Percentiles rank a stretch among this genome's conserved stretches.
These are phyloP conservation scores for Unio delphinus DNA, from an alignment of 2,888 invertebrate species.

Conservation along the genomic window DNA sequence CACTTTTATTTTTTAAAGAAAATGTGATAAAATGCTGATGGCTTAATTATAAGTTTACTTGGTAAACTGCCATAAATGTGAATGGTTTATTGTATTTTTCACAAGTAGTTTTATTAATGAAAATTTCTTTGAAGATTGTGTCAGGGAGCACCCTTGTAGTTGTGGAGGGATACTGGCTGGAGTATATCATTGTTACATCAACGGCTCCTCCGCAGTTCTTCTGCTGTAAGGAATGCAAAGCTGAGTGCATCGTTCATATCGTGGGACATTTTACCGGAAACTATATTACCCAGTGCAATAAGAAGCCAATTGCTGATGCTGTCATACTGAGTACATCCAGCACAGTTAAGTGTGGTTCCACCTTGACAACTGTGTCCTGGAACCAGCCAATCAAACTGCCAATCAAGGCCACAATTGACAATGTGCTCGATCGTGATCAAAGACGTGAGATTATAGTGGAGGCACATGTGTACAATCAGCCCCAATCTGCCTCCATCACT, in stretches of 20 bases:
- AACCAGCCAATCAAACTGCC: conserved; percentile 36
- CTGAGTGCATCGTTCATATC: conserved; percentile 47
- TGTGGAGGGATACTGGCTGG: conserved; percentile 40
- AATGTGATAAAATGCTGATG: too few species aligned
- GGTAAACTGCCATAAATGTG: too few species aligned
- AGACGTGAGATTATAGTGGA: conserved; percentile 24
- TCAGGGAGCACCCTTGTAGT: conserved; percentile 30
- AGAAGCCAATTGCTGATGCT: conserved; percentile 32
- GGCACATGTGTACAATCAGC: conserved; percentile 36
- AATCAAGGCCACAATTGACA: conserved; percentile 49
- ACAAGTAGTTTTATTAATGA: background rate
- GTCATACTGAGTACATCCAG: conserved; percentile 26
- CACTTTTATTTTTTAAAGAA: too few species aligned
- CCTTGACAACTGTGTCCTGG: conserved; percentile 41
- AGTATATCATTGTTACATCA: conserved; percentile 37
- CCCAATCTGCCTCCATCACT: conserved; percentile 24
- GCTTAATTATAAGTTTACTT: too few species aligned
- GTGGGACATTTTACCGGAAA: conserved; percentile 33
- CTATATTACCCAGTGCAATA: conserved; percentile 34
- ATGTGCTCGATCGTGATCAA: conserved; percentile 43
- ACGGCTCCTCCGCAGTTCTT: conserved; percentile 51
- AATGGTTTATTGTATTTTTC: too few species aligned
- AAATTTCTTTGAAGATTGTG: conserved; percentile 19
- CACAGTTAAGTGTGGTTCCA: conserved; percentile 39
- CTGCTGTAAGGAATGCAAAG: conserved; percentile 48